Evolutionary conservation across 2,113 vertebrate species (phyloP).

Genomic region (Cephalopterus ornatus): DNA sequence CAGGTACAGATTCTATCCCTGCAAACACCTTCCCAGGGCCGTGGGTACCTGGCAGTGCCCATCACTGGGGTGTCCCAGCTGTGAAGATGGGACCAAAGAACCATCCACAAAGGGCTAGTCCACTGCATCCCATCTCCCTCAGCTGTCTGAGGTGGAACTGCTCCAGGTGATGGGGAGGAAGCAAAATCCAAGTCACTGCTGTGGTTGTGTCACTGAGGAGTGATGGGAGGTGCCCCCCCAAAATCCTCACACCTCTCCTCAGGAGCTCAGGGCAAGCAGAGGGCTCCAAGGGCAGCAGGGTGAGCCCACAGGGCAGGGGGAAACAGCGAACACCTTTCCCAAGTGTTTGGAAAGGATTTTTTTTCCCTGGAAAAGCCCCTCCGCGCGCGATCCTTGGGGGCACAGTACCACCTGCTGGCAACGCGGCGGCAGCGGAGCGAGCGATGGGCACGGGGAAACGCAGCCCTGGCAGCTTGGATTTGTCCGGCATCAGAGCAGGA

Average conservation of each 20-base stretch:
- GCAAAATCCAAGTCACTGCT: fast-evolving
- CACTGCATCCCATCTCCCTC: fast-evolving
- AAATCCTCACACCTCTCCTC: fast-evolving
- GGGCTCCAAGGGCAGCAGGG: background rate
- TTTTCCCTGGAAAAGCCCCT: background rate
- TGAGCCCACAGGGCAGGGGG: fast-evolving
- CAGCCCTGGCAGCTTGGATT: background rate
- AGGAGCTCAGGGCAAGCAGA: background rate
- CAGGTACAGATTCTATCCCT: background rate
- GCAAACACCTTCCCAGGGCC: background rate
- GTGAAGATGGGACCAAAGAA: background rate
- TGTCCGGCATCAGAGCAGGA: fast-evolving
- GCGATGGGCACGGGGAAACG: fast-evolving
- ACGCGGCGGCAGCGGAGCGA: background rate
- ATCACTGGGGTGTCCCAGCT: background rate
- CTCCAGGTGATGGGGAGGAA: background rate
- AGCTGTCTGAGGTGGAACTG: background rate
- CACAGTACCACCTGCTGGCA: conserved; percentile 58
- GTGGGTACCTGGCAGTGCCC: background rate
- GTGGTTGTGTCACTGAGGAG: background rate
- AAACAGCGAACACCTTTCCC: fast-evolving
- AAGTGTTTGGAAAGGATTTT: fast-evolving
- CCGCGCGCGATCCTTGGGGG: background rate
- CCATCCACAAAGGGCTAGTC: fast-evolving
- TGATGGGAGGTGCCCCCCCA: fast-evolving